phyloP scores from a whole-genome alignment of 2,888 invertebrate genomes.

The Drosophila siamana region DNA sequence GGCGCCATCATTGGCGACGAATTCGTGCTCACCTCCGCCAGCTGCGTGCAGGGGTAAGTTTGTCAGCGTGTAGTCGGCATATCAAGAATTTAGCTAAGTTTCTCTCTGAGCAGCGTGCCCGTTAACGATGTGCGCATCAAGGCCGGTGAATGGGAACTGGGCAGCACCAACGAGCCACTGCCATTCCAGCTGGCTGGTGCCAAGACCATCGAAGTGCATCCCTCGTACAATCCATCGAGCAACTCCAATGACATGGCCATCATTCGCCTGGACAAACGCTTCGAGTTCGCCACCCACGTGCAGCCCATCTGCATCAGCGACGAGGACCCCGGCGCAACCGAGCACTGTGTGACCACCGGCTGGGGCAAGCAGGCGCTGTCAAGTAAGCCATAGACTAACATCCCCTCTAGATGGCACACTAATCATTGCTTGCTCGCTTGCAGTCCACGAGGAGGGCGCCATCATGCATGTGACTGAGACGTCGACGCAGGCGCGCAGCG shows the following conservation, averaged over 20 bases:
- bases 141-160: constrained; percentile 93
- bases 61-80: too few relatives aligned
- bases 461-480: constrained; percentile 91
- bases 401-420: background rate
- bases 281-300: constrained; percentile 89
- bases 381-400: constrained; percentile 87
- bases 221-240: constrained; percentile 88
- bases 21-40: constrained; percentile 91
- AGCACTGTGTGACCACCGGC: constrained; percentile 91
- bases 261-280: constrained; percentile 88
- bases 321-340: constrained; percentile 86
- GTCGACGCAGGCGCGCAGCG: constrained; percentile 88
- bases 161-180: constrained; percentile 92
- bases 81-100: background rate
- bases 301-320: constrained; percentile 91
- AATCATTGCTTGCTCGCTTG: background rate
- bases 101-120: constrained; percentile 60
- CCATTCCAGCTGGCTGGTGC: constrained; percentile 92
- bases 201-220: constrained; percentile 89
- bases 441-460: constrained; percentile 91
- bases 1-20: constrained; percentile 92
- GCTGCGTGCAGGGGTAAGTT: constrained; percentile 91
- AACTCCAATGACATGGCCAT: constrained; percentile 90
- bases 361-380: constrained; percentile 93
- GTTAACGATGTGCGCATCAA: constrained; percentile 89